Conservation (phyloP, 2,797 vertebrate species). For the Esox masquinongy region DNA sequence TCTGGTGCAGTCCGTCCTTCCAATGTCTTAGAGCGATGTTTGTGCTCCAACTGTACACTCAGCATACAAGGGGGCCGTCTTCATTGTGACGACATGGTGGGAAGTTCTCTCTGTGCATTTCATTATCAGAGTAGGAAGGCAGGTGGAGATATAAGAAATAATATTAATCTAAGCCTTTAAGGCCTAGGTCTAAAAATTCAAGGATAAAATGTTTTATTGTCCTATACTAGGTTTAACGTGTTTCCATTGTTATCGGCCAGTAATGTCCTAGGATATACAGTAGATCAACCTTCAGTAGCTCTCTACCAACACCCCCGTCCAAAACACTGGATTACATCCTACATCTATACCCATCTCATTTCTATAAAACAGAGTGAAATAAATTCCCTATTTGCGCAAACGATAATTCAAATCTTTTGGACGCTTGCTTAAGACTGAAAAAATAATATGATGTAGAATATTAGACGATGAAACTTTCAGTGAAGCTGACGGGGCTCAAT, state of each 20-base stretch:
- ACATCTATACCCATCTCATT: not conserved
- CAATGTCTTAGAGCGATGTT: slow-evolving; percentile 52
- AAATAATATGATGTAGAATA: slow-evolving; percentile 38
- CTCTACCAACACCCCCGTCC: not conserved
- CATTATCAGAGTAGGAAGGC: not conserved
- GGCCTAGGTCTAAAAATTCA: too few relatives aligned
- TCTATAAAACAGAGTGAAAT: not conserved
- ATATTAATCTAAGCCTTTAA: too few relatives aligned
- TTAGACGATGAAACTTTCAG: slow-evolving; percentile 41
- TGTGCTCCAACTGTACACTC: slow-evolving; percentile 49
- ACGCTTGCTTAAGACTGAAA: not conserved
- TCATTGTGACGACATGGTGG: not conserved
- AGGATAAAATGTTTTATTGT: too few relatives aligned
- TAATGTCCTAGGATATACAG: not conserved
- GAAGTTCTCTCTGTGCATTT: not conserved
- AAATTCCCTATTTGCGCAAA: not conserved
- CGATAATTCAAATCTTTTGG: not conserved
- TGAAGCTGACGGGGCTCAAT: slow-evolving; percentile 32
- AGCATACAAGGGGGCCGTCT: slow-evolving; percentile 16
- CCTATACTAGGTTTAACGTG: too few relatives aligned
- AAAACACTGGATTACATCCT: not conserved
- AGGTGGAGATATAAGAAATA: not conserved
- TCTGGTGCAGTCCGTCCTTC: slow-evolving; percentile 56
- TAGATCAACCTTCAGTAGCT: not conserved
- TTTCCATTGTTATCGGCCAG: not conserved